Base-by-base conservation (phyloP, 2,113 vertebrate genomes). In the Phalacrocorax pelagicus region DNA sequence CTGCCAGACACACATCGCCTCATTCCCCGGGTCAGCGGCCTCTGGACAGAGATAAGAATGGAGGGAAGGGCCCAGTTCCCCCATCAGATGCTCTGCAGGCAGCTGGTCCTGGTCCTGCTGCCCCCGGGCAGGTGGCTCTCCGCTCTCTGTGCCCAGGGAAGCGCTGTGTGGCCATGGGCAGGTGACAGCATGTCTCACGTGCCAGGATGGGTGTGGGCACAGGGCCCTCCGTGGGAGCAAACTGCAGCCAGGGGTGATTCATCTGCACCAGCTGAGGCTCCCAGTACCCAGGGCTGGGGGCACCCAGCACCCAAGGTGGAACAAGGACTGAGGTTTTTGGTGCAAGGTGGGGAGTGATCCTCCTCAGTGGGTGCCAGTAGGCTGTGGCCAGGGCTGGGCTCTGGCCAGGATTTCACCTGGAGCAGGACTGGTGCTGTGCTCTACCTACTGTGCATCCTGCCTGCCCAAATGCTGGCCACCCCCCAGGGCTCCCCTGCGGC, bases 1-100 rank as follows among this genome's bases (percentile, higher is more conserved):
- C 54, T 52, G 74, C 59, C 6, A 3, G 81, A 32, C 4, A 3
- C 47, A 4, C 63, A 4, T n/a, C 11, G 5, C 73, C 57, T 30
- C 12, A 0, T n/a, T 46, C 54, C 66, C 42, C 0, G 15, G 59
- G 55, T 74, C 85, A 65, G 38, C 6, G 4, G 30, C 80, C 46
- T 36, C 51, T 3, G 5, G 57, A 40, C 0, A 1, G 80, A 47
- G 38, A 59, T 12, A 71, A 59, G 58, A 54, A 32, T 19, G 15
- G 44, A 80, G 54, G 67, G 79, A 65, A 94, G 61, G 57, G 42
- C 44, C 21, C 26, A 0, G 8, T 52, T n/a, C 20, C 55, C 22
- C 29, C 0, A 6, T n/a, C 4, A 1, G 79, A 27, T 32, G 36
- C 78, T 46, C 72, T 0, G 1, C 7, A 12, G 5, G 0, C n/a